Conservation (phyloP, 1,140 invertebrate species). For the Tetranychus cinnabarinus region DNA sequence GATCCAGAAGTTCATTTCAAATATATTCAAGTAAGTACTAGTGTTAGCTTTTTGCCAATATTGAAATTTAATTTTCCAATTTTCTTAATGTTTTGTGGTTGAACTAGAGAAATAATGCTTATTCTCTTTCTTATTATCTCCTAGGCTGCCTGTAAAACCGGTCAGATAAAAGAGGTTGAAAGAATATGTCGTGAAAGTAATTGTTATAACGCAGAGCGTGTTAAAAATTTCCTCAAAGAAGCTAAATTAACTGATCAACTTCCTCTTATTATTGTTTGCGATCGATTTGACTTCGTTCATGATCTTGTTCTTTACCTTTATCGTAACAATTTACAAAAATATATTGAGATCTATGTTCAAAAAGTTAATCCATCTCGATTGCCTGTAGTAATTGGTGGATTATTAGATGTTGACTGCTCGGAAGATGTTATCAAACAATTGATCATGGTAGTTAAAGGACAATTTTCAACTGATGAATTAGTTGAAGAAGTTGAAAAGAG, state of each 20-base stretch:
- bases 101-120: too few species aligned
- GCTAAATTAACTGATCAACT: conserved; percentile 92
- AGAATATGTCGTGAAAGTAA: conserved; percentile 95
- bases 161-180: conserved; percentile 98
- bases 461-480: conserved; percentile 96
- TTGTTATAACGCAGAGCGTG: conserved; percentile 91
- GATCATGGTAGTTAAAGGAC: conserved; percentile 83
- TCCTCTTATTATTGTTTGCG: conserved; percentile 96
- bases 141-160: conserved; percentile 74
- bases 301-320: conserved; percentile 95
- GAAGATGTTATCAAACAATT: conserved; percentile 99
- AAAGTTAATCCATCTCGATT: conserved; percentile 95
- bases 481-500: conserved; percentile 52
- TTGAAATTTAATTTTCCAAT: too few species aligned
- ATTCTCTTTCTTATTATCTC: too few species aligned
- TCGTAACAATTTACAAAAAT: conserved; percentile 92
- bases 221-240: conserved; percentile 98
- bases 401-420: conserved; percentile 91
- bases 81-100: too few species aligned
- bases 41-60: too few species aligned
- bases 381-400: conserved; percentile 87
- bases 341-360: conserved; percentile 99
- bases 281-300: conserved; percentile 98
- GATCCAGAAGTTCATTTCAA: conserved; percentile 99
- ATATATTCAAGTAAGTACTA: conserved; percentile 45